Conservation (phyloP, 2,113 vertebrate genomes). For the Pardalotus punctatus region DNA sequence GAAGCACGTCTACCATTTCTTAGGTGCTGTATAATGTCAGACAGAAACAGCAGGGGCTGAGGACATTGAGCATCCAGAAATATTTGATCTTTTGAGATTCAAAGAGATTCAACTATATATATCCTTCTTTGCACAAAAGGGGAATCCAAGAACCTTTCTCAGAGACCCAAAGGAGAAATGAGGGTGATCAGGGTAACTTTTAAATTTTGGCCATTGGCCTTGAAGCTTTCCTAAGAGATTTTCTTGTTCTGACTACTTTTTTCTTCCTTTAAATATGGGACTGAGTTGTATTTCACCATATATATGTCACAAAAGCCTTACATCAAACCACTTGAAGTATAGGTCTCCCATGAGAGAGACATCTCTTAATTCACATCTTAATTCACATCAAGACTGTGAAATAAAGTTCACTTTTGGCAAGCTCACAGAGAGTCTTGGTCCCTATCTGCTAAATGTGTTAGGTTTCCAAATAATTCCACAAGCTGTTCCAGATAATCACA, state of each 20-base stretch:
- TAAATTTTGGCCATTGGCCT: neutral
- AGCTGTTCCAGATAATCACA: slow-evolving; percentile 35
- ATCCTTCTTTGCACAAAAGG: neutral
- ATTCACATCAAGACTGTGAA: neutral
- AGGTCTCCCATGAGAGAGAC: neutral
- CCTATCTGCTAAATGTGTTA: slow-evolving; percentile 27
- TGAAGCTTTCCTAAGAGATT: neutral
- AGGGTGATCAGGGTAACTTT: neutral
- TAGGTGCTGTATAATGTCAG: neutral
- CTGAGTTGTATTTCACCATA: neutral
- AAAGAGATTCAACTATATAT: neutral
- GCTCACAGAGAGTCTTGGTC: neutral
- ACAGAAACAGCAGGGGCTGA: neutral
- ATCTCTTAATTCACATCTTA: too few relatives aligned
- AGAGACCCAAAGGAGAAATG: neutral
- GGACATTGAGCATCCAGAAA: neutral
- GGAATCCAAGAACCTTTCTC: neutral
- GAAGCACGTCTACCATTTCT: neutral
- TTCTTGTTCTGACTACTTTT: neutral
- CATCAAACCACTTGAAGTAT: neutral
- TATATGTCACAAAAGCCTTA: slow-evolving; percentile 15
- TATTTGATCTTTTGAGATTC: neutral
- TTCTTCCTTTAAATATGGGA: neutral
- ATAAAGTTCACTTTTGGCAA: neutral
- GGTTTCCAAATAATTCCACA: slow-evolving; percentile 38